Percentiles rank a stretch among this genome's conserved stretches.
phyloP scores from a whole-genome alignment of 2,113 vertebrate species.

The Antechinus stuartii region DNA sequence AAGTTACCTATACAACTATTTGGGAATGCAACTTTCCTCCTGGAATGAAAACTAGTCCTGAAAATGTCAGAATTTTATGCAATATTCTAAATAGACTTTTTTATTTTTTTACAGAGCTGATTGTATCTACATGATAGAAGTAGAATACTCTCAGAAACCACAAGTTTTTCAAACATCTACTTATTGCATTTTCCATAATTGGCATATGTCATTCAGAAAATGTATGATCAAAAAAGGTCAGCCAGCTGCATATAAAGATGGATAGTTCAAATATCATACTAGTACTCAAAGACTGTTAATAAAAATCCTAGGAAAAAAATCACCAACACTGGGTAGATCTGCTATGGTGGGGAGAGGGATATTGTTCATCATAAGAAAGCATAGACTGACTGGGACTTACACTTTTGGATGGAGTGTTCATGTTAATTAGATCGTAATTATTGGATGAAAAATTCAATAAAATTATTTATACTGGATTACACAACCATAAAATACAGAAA shows the following conservation, averaged over 20 bases:
- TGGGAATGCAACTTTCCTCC: background rate
- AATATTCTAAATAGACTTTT: background rate
- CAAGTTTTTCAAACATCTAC: background rate
- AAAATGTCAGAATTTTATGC: background rate
- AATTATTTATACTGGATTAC: background rate
- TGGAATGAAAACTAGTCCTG: background rate
- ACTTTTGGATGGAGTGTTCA: background rate
- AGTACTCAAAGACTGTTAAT: background rate
- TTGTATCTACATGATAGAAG: background rate
- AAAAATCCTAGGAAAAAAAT: background rate
- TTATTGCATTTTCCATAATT: background rate
- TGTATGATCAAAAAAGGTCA: background rate
- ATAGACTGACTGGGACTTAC: background rate
- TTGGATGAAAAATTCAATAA: background rate
- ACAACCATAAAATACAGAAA: background rate
- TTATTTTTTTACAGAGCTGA: background rate
- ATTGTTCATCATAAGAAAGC: background rate
- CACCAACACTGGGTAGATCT: background rate
- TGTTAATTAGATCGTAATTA: background rate
- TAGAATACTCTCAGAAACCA: background rate
- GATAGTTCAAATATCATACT: background rate
- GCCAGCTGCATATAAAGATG: background rate
- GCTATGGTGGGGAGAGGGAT: background rate
- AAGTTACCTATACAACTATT: background rate
- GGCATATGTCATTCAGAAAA: background rate